Evolutionary conservation across 2,113 vertebrate genomes (phyloP), one percentile per base, ranked within the genome.

Genomic region (Stigmatopora nigra): DNA sequence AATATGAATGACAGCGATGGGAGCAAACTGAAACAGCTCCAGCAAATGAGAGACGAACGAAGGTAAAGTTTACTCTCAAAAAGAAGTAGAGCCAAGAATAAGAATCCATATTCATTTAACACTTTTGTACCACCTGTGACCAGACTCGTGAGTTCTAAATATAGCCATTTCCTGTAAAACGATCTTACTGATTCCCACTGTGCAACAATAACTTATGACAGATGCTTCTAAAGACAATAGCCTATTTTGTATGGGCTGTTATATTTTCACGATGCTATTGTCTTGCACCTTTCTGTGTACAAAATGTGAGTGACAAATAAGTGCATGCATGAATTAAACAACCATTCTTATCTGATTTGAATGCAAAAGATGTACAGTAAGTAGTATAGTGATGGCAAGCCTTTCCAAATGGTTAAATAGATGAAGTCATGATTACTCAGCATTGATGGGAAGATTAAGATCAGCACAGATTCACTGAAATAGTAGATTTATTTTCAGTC

Each of bases 111-210:
- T 78, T 80, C 78, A 77, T 67, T 80, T 63, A 83, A 84, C 77
- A 73, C 60, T 47, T 31, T 66, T 36, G 61, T 49, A 69, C 70
- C 80, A 88, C 78, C 81, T 85, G 79, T 84, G 83, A 68, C 68
- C 41, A 4, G 3, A 78, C 68, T 72, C 68, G 63, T 61, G 63
- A 47, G 56, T 48, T 59, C 76, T 84, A 85, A 78, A 81, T 73
- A 86, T 86, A 85, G 72, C 0, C 1, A 16, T 69, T 64, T 62
- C 68, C 51, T 31, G n/a, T 71, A 76, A 70, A 77, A 46, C 65
- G 35, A 14, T 61, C 57, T 45, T 22, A 17, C 13, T 41, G 1
- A 17, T 68, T 49, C 47, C 45, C n/a, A n/a, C 16, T 6, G 49
- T 19, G 44, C 0, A 46, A 46, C 45, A 46, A 46, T 14, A 25